phyloP scores from a whole-genome alignment of 2,888 invertebrate species.

The Linnaemya vulpina region DNA sequence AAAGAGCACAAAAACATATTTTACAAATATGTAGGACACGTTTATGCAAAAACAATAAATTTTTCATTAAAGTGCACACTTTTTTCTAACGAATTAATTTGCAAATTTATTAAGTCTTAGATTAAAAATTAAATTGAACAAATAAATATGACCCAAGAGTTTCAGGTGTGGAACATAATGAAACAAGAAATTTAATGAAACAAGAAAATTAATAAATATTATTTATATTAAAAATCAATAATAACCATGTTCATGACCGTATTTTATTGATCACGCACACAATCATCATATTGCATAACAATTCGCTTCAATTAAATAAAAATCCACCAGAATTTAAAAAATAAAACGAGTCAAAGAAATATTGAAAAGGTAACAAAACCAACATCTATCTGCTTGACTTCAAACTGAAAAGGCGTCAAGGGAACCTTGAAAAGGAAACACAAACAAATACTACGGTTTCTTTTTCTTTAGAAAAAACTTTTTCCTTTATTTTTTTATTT shows the following conservation, averaged over 20 bases:
- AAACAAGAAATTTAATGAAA: slow-evolving; percentile 38
- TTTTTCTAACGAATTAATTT: slow-evolving; percentile 40
- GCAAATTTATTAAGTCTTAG: slow-evolving; percentile 54
- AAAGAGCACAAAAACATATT: neutral
- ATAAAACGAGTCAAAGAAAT: slow-evolving; percentile 17
- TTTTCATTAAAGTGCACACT: slow-evolving; percentile 69
- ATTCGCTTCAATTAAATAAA: slow-evolving; percentile 33
- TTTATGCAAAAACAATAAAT: slow-evolving; percentile 50
- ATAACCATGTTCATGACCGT: slow-evolving; percentile 53
- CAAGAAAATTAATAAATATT: slow-evolving; percentile 43
- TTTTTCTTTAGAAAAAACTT: neutral
- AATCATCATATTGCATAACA: slow-evolving; percentile 41
- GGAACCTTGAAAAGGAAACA: slow-evolving; percentile 20
- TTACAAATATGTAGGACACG: neutral
- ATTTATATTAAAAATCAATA: slow-evolving; percentile 62
- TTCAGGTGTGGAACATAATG: slow-evolving; percentile 27
- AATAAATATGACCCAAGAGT: neutral
- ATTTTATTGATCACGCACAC: slow-evolving; percentile 43
- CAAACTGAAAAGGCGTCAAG: neutral
- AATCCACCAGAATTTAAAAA: slow-evolving; percentile 4
- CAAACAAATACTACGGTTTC: slow-evolving; percentile 8
- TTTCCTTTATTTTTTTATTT: neutral
- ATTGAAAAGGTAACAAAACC: neutral
- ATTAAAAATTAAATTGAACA: slow-evolving; percentile 25
- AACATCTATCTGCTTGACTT: slow-evolving; percentile 47